Evolutionary conservation across 2,888 invertebrate species (phyloP).

Genomic region (Cataglyphis rosenhaueri): DNA sequence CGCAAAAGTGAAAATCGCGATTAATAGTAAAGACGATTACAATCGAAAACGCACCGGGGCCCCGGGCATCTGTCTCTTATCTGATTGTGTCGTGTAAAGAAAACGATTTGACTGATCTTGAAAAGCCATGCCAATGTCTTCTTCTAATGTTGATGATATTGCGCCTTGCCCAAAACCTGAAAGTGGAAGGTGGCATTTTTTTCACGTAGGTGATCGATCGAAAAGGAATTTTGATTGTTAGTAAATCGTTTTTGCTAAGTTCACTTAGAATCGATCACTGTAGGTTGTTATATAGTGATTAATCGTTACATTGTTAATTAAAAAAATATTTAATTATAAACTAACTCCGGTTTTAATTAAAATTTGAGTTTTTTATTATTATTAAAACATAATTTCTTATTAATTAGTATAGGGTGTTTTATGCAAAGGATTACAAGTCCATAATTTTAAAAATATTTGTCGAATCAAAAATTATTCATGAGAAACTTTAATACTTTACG

Average conservation of each 20-base stretch:
- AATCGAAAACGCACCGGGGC: conserved; percentile 42
- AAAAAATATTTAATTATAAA: conserved; percentile 3
- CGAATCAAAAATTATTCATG: no score
- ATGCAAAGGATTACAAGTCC: no score
- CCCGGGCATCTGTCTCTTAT: conserved; percentile 33
- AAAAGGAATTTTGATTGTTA: neutral
- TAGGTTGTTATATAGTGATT: neutral
- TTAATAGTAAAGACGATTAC: conserved; percentile 54
- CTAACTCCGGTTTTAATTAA: neutral
- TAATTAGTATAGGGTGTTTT: neutral
- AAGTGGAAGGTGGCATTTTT: conserved; percentile 45
- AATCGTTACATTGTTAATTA: neutral
- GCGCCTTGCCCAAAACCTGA: conserved; percentile 56
- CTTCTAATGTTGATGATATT: conserved; percentile 53
- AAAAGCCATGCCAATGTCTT: conserved; percentile 29
- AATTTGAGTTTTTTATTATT: neutral
- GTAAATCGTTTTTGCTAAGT: neutral
- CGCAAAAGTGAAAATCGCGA: conserved; percentile 72
- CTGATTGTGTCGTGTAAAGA: conserved; percentile 7
- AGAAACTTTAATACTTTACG: no score
- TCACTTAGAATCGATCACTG: neutral
- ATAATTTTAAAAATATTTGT: no score
- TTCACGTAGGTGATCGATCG: conserved; percentile 54
- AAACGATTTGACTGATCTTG: neutral
- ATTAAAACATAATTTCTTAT: neutral